Evolutionary conservation across 2,888 invertebrate genomes (phyloP).

Genomic region (Drosophila putrida): DNA sequence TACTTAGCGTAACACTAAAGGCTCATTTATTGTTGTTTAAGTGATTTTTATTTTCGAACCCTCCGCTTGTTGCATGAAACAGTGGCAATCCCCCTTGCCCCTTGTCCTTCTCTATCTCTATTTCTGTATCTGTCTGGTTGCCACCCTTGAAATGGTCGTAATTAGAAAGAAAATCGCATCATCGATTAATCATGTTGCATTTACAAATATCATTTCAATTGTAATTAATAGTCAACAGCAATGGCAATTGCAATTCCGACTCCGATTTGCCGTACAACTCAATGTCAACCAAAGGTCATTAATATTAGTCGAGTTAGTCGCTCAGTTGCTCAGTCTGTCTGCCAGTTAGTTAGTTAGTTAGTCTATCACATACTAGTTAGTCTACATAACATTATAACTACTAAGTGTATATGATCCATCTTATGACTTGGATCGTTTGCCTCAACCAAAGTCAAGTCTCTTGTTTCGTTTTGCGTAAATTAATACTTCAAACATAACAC

Average conservation of each 20-base stretch:
- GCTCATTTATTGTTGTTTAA: conserved; percentile 39
- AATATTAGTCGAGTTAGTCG: conserved; percentile 45
- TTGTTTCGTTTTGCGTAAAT: conserved; percentile 55
- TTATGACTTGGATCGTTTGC: conserved; percentile 20
- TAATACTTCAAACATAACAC: conserved; percentile 31
- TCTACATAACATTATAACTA: conserved; percentile 12
- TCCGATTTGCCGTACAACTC: conserved; percentile 52
- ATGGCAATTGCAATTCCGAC: conserved; percentile 11
- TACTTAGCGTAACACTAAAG: conserved; percentile 50
- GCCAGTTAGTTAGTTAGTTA: conserved; percentile 17
- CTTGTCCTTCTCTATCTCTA: not conserved
- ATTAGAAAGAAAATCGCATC: conserved; percentile 77
- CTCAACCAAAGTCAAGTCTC: conserved; percentile 58
- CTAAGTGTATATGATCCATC: conserved; percentile 8
- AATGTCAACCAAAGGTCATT: conserved; percentile 78
- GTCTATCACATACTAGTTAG: conserved; percentile 7
- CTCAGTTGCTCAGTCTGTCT: conserved; percentile 1
- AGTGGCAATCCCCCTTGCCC: not conserved
- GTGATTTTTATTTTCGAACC: conserved; percentile 40
- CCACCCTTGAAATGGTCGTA: conserved; percentile 41
- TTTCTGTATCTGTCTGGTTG: not conserved
- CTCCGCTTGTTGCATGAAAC: conserved; percentile 8
- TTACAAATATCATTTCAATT: conserved; percentile 74
- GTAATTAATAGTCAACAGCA: conserved; percentile 73
- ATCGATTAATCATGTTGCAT: conserved; percentile 72